A percentile compares a stretch with the other conserved stretches of the same genome.
Conservation (phyloP, 2,888 invertebrate genomes). For the Trachelus iudaicus region DNA sequence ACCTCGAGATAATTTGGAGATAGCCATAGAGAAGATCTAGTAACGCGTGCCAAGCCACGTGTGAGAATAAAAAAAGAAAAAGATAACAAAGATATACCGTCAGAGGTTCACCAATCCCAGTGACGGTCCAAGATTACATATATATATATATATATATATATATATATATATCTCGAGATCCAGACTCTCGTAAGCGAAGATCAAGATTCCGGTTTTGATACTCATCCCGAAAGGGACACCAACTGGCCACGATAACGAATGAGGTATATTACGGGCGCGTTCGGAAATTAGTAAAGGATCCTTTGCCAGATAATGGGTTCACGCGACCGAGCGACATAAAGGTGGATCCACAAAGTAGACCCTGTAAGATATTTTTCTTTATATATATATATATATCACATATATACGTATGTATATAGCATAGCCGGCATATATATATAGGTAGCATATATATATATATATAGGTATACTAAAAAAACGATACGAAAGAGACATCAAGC, state of each 20-base stretch:
- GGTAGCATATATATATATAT: background rate
- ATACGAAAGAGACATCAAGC: background rate
- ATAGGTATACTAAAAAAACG: background rate
- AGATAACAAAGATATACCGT: background rate
- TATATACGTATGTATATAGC: too few species aligned
- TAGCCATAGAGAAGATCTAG: background rate
- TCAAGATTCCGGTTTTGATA: background rate
- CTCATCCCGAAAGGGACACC: background rate
- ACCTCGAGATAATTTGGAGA: background rate
- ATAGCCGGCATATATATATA: background rate
- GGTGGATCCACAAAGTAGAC: background rate
- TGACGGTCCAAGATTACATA: background rate
- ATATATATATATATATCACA: background rate
- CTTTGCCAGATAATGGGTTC: slow-evolving; percentile 46
- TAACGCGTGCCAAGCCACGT: background rate
- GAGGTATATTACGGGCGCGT: slow-evolving; percentile 13
- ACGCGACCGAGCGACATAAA: slow-evolving; percentile 26
- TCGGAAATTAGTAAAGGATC: slow-evolving; percentile 45
- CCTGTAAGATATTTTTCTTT: background rate
- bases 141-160: background rate
- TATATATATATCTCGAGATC: background rate
- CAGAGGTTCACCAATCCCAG: background rate
- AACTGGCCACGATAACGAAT: background rate
- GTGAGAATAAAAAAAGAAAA: background rate
- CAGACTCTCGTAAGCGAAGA: background rate